These are phyloP conservation scores for Neoascia interrupta DNA, from an alignment of 2,888 invertebrate species.

Conservation along the genomic window DNA sequence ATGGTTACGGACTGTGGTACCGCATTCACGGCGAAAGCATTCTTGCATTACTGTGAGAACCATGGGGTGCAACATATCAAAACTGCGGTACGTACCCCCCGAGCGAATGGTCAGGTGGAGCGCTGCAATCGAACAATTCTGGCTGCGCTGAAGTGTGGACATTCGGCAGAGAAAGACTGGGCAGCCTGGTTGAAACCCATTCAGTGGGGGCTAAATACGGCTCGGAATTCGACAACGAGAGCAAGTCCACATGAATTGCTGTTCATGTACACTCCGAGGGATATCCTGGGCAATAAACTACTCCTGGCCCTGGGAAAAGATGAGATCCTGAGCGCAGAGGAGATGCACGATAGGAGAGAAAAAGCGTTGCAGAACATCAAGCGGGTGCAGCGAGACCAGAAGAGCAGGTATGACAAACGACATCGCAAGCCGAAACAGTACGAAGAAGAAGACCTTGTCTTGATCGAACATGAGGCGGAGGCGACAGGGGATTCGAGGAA, in stretches of 20 bases:
- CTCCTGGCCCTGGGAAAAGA: background rate
- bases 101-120: slow-evolving; percentile 70
- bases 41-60: slow-evolving; percentile 66
- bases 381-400: background rate
- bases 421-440: slow-evolving; percentile 6
- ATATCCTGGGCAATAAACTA: slow-evolving; percentile 3
- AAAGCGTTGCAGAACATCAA: slow-evolving; percentile 11
- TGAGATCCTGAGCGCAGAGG: background rate
- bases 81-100: slow-evolving; percentile 69
- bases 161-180: slow-evolving; percentile 26
- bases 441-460: slow-evolving; percentile 4
- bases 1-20: slow-evolving; percentile 72
- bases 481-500: too few relatives aligned
- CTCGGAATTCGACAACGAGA: slow-evolving; percentile 2
- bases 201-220: slow-evolving; percentile 31
- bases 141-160: too few relatives aligned
- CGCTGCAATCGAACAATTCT: slow-evolving; percentile 46
- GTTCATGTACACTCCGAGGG: slow-evolving; percentile 11
- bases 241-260: slow-evolving; percentile 10
- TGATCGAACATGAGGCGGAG: slow-evolving; percentile 21
- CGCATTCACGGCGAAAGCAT: slow-evolving; percentile 69
- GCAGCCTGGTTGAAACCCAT: slow-evolving; percentile 12
- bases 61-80: slow-evolving; percentile 70
- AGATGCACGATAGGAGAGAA: slow-evolving; percentile 1
- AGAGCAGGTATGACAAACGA: background rate